Evolutionary conservation across 2,113 vertebrate genomes (phyloP).

Genomic region (Oryzias javanicus): DNA sequence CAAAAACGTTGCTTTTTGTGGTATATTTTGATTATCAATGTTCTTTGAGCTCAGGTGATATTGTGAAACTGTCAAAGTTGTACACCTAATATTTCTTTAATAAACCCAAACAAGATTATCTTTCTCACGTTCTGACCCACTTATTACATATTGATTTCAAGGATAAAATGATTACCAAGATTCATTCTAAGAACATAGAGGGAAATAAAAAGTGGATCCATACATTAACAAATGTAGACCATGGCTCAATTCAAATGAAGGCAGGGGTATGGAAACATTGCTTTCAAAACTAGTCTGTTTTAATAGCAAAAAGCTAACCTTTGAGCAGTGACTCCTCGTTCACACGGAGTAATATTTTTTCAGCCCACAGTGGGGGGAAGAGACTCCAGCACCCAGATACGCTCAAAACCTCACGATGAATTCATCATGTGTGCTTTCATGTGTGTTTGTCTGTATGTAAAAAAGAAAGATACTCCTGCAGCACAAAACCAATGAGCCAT

Average conservation of each 20-base stretch:
- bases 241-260: slow-evolving; percentile 44
- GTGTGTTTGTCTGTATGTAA: slow-evolving; percentile 4
- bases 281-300: slow-evolving; percentile 30
- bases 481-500: slow-evolving; percentile 30
- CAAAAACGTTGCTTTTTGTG: no score
- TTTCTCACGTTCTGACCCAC: background rate
- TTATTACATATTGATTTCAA: slow-evolving; percentile 1
- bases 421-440: slow-evolving; percentile 9
- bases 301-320: slow-evolving; percentile 26
- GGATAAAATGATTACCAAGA: background rate
- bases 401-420: slow-evolving; percentile 32
- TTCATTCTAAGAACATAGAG: no score
- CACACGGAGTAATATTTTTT: slow-evolving; percentile 18
- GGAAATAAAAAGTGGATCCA: no score
- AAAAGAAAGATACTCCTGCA: slow-evolving; percentile 18
- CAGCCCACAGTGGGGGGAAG: slow-evolving; percentile 20
- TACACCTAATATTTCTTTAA: background rate
- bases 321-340: slow-evolving; percentile 22
- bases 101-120: background rate
- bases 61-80: background rate
- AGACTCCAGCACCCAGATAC: slow-evolving; percentile 25
- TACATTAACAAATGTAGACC: slow-evolving; percentile 37
- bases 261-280: slow-evolving; percentile 31
- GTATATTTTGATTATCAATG: no score
- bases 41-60: background rate